Conservation (phyloP, 2,797 vertebrate species). For the Neoniphon sammara region DNA sequence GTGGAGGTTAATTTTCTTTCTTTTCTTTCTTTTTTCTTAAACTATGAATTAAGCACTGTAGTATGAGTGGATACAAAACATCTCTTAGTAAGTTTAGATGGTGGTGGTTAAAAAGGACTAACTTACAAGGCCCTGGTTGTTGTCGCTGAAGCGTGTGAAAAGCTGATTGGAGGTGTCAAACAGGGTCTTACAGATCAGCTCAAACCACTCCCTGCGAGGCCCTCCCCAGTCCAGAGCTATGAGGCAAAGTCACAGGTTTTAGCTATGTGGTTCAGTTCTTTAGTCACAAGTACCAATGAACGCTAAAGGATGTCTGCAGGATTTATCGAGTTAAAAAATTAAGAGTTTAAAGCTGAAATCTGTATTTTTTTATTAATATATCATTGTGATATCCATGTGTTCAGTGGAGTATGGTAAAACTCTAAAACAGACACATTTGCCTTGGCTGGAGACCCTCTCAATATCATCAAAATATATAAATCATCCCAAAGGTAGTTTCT, state of each 20-base stretch:
- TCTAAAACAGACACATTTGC: no score
- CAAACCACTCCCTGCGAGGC: slow-evolving; percentile 98
- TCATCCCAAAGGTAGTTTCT: no score
- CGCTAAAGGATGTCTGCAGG: no score
- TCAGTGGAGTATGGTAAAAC: no score
- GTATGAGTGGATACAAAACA: background rate
- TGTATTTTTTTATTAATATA: no score
- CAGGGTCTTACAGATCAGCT: slow-evolving; percentile 94
- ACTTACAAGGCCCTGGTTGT: slow-evolving; percentile 95
- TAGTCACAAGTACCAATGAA: background rate
- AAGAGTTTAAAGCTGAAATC: no score
- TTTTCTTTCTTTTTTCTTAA: background rate
- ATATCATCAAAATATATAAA: no score
- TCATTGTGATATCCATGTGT: no score
- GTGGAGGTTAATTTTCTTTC: background rate
- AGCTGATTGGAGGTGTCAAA: slow-evolving; percentile 96
- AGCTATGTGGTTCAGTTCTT: background rate
- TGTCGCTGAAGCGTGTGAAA: slow-evolving; percentile 96
- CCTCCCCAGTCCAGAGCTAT: slow-evolving; percentile 98
- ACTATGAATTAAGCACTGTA: background rate
- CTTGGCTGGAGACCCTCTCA: no score
- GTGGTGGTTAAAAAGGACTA: background rate
- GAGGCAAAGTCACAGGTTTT: slow-evolving; percentile 16
- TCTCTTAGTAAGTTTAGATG: background rate
- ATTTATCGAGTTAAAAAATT: no score